A percentile compares a stretch with the other conserved stretches of the same genome.
Conservation (phyloP, 2,113 vertebrate species). For the Microtus pennsylvanicus region DNA sequence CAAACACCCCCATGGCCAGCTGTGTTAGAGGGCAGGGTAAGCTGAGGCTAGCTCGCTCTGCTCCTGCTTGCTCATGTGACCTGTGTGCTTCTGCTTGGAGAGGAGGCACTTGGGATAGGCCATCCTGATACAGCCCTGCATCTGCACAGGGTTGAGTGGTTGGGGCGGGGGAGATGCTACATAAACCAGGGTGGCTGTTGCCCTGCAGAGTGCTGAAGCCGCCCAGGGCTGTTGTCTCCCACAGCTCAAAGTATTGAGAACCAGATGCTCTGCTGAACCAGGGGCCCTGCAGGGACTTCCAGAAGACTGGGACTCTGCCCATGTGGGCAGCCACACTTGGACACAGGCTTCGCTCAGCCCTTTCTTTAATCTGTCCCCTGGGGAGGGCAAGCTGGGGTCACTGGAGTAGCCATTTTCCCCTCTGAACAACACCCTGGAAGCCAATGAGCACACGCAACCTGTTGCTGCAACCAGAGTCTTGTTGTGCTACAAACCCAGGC, state of each 20-base stretch:
- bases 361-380: background rate
- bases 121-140: no score
- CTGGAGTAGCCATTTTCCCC: background rate
- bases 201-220: background rate
- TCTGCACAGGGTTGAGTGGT: background rate
- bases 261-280: background rate
- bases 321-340: rapidly evolving
- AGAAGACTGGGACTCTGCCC: background rate
- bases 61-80: background rate
- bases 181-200: background rate
- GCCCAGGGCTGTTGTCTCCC: background rate
- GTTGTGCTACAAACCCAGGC: background rate
- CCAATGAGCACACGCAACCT: background rate
- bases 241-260: no score
- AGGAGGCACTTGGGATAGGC: background rate
- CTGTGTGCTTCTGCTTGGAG: background rate
- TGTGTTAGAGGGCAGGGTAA: rapidly evolving
- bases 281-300: background rate
- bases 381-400: background rate
- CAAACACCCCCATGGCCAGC: rapidly evolving
- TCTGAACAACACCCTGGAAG: background rate
- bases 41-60: background rate
- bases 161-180: rapidly evolving
- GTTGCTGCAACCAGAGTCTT: rapidly evolving
- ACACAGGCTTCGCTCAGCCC: background rate